A percentile compares a stretch with the other conserved stretches of the same genome.
phyloP scores from a whole-genome alignment of 2,113 vertebrate genomes.

The Lepus timidus region DNA sequence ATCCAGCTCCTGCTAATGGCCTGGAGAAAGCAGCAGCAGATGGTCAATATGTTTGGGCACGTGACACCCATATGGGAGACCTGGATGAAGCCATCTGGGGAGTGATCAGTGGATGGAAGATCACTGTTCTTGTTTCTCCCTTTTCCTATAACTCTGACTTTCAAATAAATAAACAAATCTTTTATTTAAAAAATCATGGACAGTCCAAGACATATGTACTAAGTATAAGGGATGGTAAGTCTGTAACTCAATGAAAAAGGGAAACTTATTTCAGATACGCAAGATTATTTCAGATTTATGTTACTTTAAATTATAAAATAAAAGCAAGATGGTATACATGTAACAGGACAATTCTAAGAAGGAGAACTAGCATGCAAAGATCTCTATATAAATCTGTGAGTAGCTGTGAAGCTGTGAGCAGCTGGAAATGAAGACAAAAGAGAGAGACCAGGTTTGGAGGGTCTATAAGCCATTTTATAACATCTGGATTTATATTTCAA shows the following conservation, averaged over 20 bases:
- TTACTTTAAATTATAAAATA: background rate
- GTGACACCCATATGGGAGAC: no score
- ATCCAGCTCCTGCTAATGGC: no score
- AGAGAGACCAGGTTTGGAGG: background rate
- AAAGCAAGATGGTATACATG: background rate
- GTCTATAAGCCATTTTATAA: background rate
- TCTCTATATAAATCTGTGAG: background rate
- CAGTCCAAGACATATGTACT: background rate
- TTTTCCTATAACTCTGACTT: no score
- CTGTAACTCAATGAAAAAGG: background rate
- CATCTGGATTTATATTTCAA: slow-evolving; percentile 4
- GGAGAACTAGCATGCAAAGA: background rate
- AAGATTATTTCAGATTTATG: no score
- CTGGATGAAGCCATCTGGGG: no score
- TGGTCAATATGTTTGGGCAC: no score
- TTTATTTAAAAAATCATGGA: background rate
- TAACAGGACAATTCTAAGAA: background rate
- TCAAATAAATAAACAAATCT: no score
- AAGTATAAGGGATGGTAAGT: background rate
- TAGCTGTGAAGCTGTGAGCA: background rate
- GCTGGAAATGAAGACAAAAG: background rate
- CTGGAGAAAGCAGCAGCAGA: no score
- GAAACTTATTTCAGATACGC: background rate
- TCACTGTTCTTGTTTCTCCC: no score
- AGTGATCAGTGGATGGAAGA: no score